A percentile compares a stretch with the other conserved stretches of the same genome.
Conservation (phyloP, 2,888 invertebrate species). For the Fragum sueziense region DNA sequence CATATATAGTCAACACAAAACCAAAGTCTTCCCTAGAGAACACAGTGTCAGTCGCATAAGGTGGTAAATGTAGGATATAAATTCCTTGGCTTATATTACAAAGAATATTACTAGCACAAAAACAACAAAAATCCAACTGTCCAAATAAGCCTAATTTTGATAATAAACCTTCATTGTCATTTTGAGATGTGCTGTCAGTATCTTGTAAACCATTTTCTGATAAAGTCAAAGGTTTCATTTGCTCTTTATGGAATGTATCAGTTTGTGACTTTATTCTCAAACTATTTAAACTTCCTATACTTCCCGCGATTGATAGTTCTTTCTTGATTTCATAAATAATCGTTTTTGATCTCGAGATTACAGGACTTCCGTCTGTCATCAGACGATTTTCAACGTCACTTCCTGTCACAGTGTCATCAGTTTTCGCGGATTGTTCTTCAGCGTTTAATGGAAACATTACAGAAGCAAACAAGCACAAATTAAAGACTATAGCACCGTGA, state of each 20-base stretch:
- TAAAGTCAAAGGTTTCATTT: neutral
- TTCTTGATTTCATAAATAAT: neutral
- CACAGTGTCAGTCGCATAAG: constrained; percentile 32
- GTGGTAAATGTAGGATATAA: constrained; percentile 48
- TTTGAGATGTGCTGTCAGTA: neutral
- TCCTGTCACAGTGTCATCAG: neutral
- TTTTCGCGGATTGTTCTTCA: neutral
- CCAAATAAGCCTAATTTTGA: constrained; percentile 24
- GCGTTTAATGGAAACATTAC: constrained; percentile 30
- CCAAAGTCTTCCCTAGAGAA: constrained; percentile 39
- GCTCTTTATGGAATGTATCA: neutral
- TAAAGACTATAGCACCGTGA: constrained; percentile 38
- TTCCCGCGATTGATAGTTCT: neutral
- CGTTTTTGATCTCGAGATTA: neutral
- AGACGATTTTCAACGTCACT: neutral
- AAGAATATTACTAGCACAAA: constrained; percentile 49
- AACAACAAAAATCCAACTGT: constrained; percentile 39
- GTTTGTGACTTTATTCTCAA: neutral
- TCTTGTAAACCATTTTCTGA: neutral
- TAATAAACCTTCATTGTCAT: neutral
- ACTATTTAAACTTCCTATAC: neutral
- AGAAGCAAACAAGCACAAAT: constrained; percentile 39
- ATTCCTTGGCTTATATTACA: constrained; percentile 35
- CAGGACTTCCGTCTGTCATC: neutral
- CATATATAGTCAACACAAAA: constrained; percentile 31